phyloP scores from a whole-genome alignment of 2,113 vertebrate genomes.

The Hoplias malabaricus region DNA sequence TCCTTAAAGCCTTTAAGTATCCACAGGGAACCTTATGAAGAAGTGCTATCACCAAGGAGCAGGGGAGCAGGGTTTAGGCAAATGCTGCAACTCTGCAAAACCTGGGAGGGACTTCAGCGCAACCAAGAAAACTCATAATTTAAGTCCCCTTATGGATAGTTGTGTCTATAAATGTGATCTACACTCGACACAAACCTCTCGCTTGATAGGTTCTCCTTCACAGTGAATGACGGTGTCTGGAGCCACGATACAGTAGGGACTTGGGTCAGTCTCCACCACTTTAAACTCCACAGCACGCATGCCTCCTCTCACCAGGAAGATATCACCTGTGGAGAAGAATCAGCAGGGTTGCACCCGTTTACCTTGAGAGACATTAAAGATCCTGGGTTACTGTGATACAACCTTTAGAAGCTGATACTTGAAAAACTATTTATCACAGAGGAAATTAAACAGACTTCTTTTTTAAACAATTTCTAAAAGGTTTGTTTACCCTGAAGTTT shows the following conservation, averaged over 20 bases:
- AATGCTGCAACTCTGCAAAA: too few species aligned
- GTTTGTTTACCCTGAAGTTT: too few species aligned
- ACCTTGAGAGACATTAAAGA: neutral
- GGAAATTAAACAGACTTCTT: too few species aligned
- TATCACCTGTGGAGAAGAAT: conserved; percentile 81
- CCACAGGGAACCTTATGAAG: too few species aligned
- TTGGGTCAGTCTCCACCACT: conserved; percentile 97
- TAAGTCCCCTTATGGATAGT: neutral
- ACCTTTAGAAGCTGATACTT: too few species aligned
- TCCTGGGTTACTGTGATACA: neutral
- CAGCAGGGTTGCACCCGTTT: neutral
- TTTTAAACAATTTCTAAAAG: too few species aligned
- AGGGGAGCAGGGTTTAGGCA: too few species aligned
- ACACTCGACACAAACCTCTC: conserved; percentile 79
- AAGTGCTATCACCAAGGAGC: too few species aligned
- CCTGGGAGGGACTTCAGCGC: too few species aligned
- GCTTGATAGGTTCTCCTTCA: conserved; percentile 96
- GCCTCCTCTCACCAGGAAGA: conserved; percentile 95
- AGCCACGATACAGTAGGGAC: conserved; percentile 96
- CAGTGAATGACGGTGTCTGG: conserved; percentile 98
- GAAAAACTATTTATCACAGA: too few species aligned
- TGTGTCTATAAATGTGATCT: neutral
- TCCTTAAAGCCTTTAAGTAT: too few species aligned
- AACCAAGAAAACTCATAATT: too few species aligned
- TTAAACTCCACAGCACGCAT: conserved; percentile 99